phyloP scores from a whole-genome alignment of 2,888 invertebrate species.

The Poecilobothrus nobilitatus region DNA sequence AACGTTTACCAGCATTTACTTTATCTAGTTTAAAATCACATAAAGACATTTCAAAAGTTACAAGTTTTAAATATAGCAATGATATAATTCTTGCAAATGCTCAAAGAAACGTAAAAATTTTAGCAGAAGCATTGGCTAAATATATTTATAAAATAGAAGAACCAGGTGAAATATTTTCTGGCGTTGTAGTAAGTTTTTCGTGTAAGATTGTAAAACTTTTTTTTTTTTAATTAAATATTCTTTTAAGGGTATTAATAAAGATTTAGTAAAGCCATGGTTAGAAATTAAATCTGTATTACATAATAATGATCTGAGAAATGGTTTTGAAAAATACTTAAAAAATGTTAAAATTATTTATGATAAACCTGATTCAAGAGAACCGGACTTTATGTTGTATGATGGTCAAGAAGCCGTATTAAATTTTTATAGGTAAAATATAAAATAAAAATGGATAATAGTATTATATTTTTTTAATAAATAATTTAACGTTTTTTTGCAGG shows the following conservation, averaged over 20 bases:
- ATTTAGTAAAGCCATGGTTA: slow-evolving; percentile 66
- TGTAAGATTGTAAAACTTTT: not conserved
- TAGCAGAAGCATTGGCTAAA: slow-evolving; percentile 77
- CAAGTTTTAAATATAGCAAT: slow-evolving; percentile 37
- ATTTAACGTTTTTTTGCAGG: slow-evolving; percentile 51
- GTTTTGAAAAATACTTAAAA: slow-evolving; percentile 64
- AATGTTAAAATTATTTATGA: slow-evolving; percentile 64
- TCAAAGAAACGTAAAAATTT: slow-evolving; percentile 55
- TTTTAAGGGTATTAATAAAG: slow-evolving; percentile 62
- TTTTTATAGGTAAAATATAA: slow-evolving; percentile 67
- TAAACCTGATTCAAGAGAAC: slow-evolving; percentile 75
- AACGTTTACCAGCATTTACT: slow-evolving; percentile 85
- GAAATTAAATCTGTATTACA: slow-evolving; percentile 60
- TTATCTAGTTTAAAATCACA: slow-evolving; percentile 61
- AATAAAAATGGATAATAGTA: not conserved
- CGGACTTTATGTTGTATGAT: slow-evolving; percentile 86
- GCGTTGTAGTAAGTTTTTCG: slow-evolving; percentile 57
- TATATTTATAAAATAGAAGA: slow-evolving; percentile 65
- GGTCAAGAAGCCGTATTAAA: slow-evolving; percentile 69
- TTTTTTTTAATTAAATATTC: not conserved
- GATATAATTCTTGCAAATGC: slow-evolving; percentile 29
- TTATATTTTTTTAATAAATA: not conserved
- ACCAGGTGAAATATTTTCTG: slow-evolving; percentile 57
- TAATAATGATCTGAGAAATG: slow-evolving; percentile 61
- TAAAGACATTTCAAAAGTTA: slow-evolving; percentile 35